These are phyloP conservation scores for Agapornis roseicollis DNA, from an alignment of 2,113 vertebrate species.

Conservation along the genomic window DNA sequence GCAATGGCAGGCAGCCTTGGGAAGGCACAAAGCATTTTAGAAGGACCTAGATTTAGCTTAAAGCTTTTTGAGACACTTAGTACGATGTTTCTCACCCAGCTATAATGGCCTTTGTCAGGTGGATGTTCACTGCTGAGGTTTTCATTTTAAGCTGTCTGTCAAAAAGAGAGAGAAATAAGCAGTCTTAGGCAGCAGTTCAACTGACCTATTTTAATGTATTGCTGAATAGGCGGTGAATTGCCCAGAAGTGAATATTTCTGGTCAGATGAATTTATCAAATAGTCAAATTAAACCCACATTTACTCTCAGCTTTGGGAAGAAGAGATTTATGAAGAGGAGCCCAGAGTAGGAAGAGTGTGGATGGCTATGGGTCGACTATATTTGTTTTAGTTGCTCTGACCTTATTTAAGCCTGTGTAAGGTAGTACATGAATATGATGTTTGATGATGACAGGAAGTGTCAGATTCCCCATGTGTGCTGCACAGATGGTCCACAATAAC, in stretches of 20 bases:
- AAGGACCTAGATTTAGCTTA: background rate
- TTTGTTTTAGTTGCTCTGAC: background rate
- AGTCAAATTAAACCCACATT: background rate
- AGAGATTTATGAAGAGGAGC: background rate
- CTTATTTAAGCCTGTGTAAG: background rate
- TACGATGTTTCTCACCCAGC: background rate
- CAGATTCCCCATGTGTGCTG: background rate
- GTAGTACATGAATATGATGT: background rate
- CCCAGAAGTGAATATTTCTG: background rate
- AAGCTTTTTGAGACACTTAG: background rate
- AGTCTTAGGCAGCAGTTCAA: background rate
- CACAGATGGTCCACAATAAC: slow-evolving; percentile 42
- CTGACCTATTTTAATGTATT: background rate
- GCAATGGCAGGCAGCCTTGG: background rate
- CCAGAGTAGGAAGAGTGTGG: background rate
- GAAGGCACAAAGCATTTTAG: background rate
- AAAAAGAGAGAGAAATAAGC: background rate
- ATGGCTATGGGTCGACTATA: background rate
- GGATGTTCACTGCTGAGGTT: background rate
- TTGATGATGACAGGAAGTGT: slow-evolving; percentile 11
- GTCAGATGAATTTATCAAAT: background rate
- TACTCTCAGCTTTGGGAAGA: background rate
- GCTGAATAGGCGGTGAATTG: background rate
- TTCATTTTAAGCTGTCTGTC: background rate
- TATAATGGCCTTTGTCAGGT: background rate